Evolutionary conservation across 2,113 vertebrate species (phyloP).

Genomic region (Nibea albiflora): DNA sequence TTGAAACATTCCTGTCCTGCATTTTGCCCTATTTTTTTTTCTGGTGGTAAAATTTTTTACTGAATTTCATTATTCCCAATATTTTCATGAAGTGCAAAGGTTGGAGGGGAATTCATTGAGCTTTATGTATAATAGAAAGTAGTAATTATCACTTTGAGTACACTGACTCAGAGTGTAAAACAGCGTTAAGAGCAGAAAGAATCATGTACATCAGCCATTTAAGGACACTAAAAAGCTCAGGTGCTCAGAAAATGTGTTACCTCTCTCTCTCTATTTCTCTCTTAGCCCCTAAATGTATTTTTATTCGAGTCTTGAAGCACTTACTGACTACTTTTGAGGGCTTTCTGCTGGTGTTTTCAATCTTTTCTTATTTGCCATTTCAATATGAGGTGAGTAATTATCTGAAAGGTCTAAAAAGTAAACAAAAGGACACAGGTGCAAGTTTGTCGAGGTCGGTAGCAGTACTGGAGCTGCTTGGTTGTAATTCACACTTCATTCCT

Average conservation of each 20-base stretch:
- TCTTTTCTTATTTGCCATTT: slow-evolving; percentile 19
- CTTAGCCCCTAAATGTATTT: background rate
- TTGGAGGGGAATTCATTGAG: background rate
- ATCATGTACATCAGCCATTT: background rate
- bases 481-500: slow-evolving; percentile 80
- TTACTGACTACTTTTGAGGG: background rate
- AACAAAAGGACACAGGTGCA: slow-evolving; percentile 22
- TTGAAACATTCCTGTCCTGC: too few species aligned
- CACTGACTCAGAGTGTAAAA: background rate
- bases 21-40: too few species aligned
- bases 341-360: slow-evolving; percentile 10
- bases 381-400: slow-evolving; percentile 41
- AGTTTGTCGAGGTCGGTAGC: slow-evolving; percentile 10
- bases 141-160: background rate
- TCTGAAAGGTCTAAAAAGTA: slow-evolving; percentile 21
- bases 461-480: slow-evolving; percentile 40
- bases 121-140: background rate
- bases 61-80: background rate
- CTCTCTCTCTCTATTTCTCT: background rate
- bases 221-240: background rate
- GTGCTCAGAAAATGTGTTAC: background rate
- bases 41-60: background rate
- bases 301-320: too few species aligned
- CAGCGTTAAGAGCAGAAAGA: background rate
- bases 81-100: background rate